These are phyloP conservation scores for Petrocephalus microphthalmus DNA, from an alignment of 2,113 vertebrate genomes.

Conservation along the genomic window DNA sequence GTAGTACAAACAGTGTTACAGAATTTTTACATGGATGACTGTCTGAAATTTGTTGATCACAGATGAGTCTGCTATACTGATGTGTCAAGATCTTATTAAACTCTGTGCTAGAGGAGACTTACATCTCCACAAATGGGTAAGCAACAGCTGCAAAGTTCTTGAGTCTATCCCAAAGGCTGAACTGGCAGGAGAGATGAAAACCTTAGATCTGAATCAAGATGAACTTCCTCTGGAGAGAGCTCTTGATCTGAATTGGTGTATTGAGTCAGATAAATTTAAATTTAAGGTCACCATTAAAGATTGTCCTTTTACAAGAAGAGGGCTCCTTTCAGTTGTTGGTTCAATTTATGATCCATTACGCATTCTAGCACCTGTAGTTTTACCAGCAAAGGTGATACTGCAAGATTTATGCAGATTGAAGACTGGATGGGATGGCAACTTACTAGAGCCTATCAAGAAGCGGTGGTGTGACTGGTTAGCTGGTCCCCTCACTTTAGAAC, in stretches of 20 bases:
- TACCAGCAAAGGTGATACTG: slow-evolving; percentile 17
- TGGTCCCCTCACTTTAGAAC: background rate
- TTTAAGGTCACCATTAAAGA: slow-evolving; percentile 13
- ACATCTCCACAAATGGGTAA: slow-evolving; percentile 7
- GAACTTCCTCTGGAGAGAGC: slow-evolving; percentile 19
- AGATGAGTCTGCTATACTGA: background rate
- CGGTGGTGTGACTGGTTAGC: background rate
- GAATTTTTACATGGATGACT: slow-evolving; percentile 30
- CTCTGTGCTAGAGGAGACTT: slow-evolving; percentile 16
- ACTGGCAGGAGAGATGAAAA: background rate
- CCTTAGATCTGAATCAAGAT: slow-evolving; percentile 11
- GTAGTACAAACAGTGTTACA: background rate
- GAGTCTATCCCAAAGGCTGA: background rate
- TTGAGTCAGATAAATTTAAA: slow-evolving; percentile 11
- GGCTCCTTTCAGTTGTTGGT: slow-evolving; percentile 6
- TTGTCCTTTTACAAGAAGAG: background rate
- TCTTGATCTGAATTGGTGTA: slow-evolving; percentile 24
- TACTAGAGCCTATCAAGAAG: background rate
- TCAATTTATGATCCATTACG: slow-evolving; percentile 19
- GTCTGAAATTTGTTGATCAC: background rate
- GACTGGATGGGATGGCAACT: background rate
- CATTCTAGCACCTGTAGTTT: slow-evolving; percentile 10
- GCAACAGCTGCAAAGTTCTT: background rate
- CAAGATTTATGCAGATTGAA: slow-evolving; percentile 17
- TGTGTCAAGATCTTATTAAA: background rate